These are phyloP conservation scores for Periphyllus acericola DNA, from an alignment of 2,888 invertebrate genomes.

Conservation along the genomic window DNA sequence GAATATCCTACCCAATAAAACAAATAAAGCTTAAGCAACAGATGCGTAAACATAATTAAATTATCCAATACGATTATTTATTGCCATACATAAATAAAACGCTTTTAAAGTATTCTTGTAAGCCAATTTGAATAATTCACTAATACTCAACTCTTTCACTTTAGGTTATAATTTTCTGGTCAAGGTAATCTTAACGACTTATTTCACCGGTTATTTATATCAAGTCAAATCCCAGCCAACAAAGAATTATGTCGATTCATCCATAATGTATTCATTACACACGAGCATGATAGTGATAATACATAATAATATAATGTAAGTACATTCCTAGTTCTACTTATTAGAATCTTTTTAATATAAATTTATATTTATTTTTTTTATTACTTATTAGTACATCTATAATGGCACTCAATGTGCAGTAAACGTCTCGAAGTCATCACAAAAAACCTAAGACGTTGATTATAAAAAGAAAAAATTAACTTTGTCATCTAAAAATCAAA, in stretches of 20 bases:
- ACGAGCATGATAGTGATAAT: too few species aligned
- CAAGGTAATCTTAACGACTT: neutral
- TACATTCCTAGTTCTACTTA: neutral
- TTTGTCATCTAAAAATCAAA: neutral
- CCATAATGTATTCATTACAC: neutral
- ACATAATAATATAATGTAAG: neutral
- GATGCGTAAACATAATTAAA: too few species aligned
- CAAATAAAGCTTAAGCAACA: too few species aligned
- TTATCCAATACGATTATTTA: too few species aligned
- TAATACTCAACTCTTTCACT: neutral
- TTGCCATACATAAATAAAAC: too few species aligned
- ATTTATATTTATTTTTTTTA: neutral
- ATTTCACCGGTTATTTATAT: neutral
- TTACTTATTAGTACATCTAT: neutral
- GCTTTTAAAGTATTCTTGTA: neutral
- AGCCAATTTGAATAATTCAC: neutral
- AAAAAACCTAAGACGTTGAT: neutral
- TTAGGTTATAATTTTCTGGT: neutral
- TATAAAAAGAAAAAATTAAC: neutral
- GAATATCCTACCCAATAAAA: too few species aligned
- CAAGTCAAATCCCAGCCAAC: neutral
- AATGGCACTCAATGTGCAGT: neutral
- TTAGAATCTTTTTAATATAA: neutral
- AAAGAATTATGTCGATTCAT: neutral
- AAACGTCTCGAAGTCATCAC: neutral